Evolutionary conservation across 2,888 invertebrate genomes (phyloP).

Genomic region (Ecdyonurus torrentis): DNA sequence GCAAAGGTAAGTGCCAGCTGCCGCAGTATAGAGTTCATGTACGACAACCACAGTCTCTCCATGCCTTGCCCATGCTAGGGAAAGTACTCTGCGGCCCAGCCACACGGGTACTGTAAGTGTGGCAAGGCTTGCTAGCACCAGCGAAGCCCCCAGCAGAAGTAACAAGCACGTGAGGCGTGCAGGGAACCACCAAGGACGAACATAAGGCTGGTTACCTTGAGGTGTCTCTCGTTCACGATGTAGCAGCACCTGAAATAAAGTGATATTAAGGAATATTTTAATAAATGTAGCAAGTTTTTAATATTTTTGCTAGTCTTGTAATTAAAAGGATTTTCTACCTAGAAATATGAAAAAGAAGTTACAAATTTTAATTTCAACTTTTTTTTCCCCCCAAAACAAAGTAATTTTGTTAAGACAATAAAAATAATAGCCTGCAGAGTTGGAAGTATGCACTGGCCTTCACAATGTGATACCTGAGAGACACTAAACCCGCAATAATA

Average conservation of each 20-base stretch:
- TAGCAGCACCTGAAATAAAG: conserved; percentile 46
- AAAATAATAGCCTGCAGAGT: no score
- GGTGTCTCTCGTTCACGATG: conserved; percentile 61
- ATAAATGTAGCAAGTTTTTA: no score
- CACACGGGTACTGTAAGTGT: conserved; percentile 82
- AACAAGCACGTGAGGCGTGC: conserved; percentile 47
- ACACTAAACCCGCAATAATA: no score
- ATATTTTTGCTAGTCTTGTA: no score
- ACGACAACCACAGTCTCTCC: conserved; percentile 27
- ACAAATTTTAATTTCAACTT: no score
- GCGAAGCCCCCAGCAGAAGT: conserved; percentile 60
- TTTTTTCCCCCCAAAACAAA: no score
- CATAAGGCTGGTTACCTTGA: conserved; percentile 72
- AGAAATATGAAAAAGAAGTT: no score
- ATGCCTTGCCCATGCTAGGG: background rate
- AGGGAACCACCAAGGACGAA: conserved; percentile 67
- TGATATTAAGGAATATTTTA: no score
- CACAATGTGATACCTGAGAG: no score
- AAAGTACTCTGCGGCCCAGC: conserved; percentile 45
- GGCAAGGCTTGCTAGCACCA: conserved; percentile 67
- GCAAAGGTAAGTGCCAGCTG: conserved; percentile 86
- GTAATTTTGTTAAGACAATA: no score
- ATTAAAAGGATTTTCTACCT: no score
- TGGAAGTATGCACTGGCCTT: no score
- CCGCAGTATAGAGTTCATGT: conserved; percentile 92